Conservation (phyloP, 1,140 invertebrate genomes). For the Drosophila simulans region DNA sequence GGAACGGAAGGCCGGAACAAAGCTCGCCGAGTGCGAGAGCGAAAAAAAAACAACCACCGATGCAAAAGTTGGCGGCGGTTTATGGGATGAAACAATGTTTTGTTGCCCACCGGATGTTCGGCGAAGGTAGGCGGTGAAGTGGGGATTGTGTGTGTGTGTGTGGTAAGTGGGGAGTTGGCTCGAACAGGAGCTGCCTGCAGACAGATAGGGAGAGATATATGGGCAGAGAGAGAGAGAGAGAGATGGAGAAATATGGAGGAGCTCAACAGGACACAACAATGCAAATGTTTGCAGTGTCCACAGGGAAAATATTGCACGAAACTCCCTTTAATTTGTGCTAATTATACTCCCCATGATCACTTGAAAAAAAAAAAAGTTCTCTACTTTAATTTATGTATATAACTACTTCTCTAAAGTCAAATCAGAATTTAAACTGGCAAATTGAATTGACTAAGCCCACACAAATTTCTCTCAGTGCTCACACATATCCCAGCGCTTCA, state of each 20-base stretch:
- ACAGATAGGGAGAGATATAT: slow-evolving; percentile 9
- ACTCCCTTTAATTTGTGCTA: slow-evolving; percentile 2
- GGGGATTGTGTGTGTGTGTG: neutral
- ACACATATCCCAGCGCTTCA: slow-evolving; percentile 4
- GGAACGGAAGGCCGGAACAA: slow-evolving; percentile 46
- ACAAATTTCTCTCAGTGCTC: neutral
- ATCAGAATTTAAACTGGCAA: too few species aligned
- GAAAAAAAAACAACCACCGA: slow-evolving; percentile 63
- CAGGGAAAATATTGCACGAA: slow-evolving; percentile 1
- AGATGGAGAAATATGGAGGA: neutral
- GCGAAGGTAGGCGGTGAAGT: slow-evolving; percentile 7
- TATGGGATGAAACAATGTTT: slow-evolving; percentile 76
- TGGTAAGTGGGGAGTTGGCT: slow-evolving; percentile 5
- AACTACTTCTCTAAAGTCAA: neutral
- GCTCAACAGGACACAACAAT: slow-evolving; percentile 47
- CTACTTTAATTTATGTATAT: too few species aligned
- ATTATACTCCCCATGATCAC: neutral
- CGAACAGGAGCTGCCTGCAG: slow-evolving; percentile 2
- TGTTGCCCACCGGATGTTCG: slow-evolving; percentile 60
- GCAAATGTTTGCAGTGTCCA: slow-evolving; percentile 46
- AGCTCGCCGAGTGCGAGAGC: slow-evolving; percentile 59
- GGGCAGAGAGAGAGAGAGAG: slow-evolving; percentile 34
- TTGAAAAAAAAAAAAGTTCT: neutral
- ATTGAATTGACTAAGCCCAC: too few species aligned
- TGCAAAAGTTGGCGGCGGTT: slow-evolving; percentile 53